Evolutionary conservation across 2,113 vertebrate genomes (phyloP), one percentile per base, ranked within the genome.

Genomic region (Origma solitaria): DNA sequence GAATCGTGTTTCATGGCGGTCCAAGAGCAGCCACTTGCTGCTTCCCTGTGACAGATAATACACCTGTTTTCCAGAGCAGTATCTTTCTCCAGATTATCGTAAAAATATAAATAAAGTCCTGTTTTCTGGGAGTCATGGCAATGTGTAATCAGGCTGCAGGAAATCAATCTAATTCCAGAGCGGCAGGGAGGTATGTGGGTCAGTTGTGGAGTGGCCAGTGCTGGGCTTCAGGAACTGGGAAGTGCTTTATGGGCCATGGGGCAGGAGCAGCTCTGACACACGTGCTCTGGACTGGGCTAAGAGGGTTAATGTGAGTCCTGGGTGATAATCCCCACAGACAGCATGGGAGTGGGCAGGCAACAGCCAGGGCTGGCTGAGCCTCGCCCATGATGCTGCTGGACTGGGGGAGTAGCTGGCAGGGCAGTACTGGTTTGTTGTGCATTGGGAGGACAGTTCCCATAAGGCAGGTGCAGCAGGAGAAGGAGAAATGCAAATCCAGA

Each of bases 1-100:
- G 18, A 50, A 8, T 20, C 16, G 21, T 2, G 0, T 8, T 79
- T 16, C 31, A 9, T 2, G 4, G 38, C 30, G 22, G 31, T 27
- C 1, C 1, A n/a, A 35, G 28, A 35, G 18, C 38, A 47, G 82
- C 22, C 30, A 22, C 3, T 71, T 27, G 85, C 58, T 49, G n/a
- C 7, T 78, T 23, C 30, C 18, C 54, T 30, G 25, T 2, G 2
- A 35, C 35, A 73, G 62, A 20, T 17, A 1, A 18, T 15, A 13
- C 8, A 7, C 22, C 2, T 0, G 2, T 33, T 69, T 86, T 61
- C 76, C 37, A 20, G 10, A 23, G 35, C 9, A 38, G 44, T 35
- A 40, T 24, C 44, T 31, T 51, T 38, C 66, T 77, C 49, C 88
- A 72, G 31, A 69, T 58, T 15, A 47, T 6, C 25, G 89, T 50